Evolutionary conservation across 2,888 invertebrate species (phyloP), one percentile per base, ranked within the genome.

Genomic region (Tridacna crocea): DNA sequence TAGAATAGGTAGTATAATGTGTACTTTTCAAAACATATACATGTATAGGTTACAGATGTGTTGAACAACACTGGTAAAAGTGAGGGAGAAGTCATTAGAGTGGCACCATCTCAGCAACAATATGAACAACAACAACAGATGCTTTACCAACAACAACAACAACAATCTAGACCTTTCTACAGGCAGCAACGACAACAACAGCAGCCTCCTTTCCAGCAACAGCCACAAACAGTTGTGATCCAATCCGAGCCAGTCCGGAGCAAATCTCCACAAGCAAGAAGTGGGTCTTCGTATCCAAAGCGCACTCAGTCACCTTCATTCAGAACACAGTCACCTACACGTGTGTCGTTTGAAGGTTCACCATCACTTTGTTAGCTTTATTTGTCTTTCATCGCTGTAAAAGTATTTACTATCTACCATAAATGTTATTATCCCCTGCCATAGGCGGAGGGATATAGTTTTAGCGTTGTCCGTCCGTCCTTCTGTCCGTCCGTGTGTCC

Each of bases 291-390:
- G 15, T 81, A 78, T 22, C 72, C 80, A 4, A 75, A 82, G 19
- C 77, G 80, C 36, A 68, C 81, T 60, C 72, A 73, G 47, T 87
- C 87, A 74, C 82, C 79, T 0, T 48, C 46, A 58, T 76, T 72
- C 24, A 65, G 84, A 72, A 72, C 80, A n/a, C 79, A 79, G 73
- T 87, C 87, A 66, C 87, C 87, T 24, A 87, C 84, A 17, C 74
- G 87, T 65, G 87, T 87, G 10, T 87, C 87, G 27, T 87, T 87
- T 82, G 87, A 87, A 83, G 87, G 84, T 85, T 78, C 76, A 76
- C 65, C 12, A 24, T 55, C 68, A 60, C 66, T 66, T 58, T 58
- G 74, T 47, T 61, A 48, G 68, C 70, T 70, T 17, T 70, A 68
- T 68, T 36, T 47, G n/a, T 51, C 12, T 55, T n/a, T 8, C 27